Conservation (phyloP, 2,113 vertebrate genomes). For the Caranx ignobilis region DNA sequence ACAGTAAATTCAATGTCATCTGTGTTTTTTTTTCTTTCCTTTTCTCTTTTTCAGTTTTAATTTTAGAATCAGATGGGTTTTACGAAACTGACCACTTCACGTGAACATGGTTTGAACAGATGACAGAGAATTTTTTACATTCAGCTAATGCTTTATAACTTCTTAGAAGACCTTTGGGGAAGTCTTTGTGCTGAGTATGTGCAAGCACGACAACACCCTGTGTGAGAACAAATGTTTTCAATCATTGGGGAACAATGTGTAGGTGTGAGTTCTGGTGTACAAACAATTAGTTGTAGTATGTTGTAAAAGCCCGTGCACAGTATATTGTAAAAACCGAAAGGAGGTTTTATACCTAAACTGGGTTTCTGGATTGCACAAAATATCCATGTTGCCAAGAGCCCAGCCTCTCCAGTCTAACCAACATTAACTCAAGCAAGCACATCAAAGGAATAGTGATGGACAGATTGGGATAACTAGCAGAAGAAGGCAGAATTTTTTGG, state of each 20-base stretch:
- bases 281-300: constrained; percentile 34
- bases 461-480: constrained; percentile 66
- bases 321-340: constrained; percentile 4
- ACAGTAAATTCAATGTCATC: too few relatives aligned
- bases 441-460: constrained; percentile 69
- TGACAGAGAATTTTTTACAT: constrained; percentile 7
- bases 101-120: not conserved
- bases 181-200: constrained; percentile 68
- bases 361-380: constrained; percentile 40
- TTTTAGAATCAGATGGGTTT: not conserved
- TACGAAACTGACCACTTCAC: not conserved
- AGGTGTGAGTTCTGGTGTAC: constrained; percentile 19
- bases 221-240: constrained; percentile 51
- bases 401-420: constrained; percentile 32
- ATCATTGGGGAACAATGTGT: constrained; percentile 45
- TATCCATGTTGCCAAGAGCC: constrained; percentile 42
- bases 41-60: not conserved
- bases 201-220: constrained; percentile 48
- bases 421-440: constrained; percentile 28
- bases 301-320: constrained; percentile 12
- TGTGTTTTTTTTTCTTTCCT: too few relatives aligned
- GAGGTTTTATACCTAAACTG: constrained; percentile 12
- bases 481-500: constrained; percentile 58
- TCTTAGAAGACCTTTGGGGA: constrained; percentile 66
- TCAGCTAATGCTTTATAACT: constrained; percentile 33